Base-by-base conservation (phyloP, 2,797 vertebrate genomes). In the Chaetodon trifasciatus region DNA sequence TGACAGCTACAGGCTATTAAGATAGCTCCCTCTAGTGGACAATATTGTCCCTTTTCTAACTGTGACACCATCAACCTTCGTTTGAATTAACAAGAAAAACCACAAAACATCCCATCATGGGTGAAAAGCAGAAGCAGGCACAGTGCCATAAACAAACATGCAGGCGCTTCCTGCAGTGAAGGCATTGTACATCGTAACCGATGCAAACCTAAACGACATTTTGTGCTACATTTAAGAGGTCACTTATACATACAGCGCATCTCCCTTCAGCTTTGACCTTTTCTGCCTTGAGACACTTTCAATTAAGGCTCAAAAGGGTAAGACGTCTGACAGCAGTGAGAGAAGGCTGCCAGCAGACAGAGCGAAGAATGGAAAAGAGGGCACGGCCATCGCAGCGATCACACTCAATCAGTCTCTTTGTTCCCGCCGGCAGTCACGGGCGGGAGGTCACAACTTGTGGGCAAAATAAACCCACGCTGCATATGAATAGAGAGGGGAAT, bases 211-310 rank as follows among this genome's bases (percentile, higher is more conserved):
- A 76, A 87, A 81, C 77, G 61, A 81, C 39, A 81, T 82, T 75
- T 84, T 82, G 79, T 73, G 84, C 82, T 67, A 57, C 81, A 79
- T 89, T 88, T 87, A 81, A 86, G 79, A 82, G 78, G 81, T 85
- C 84, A 76, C 56, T 24, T 37, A 1, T 9, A 53, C 62, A 75
- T 21, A 76, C 8, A 70, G 77, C 3, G 0, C 62, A 69, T 61
- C 61, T 40, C 74, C 76, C 64, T 16, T 17, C 77, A 86, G 81
- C 79, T 74, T 23, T 80, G 84, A 92, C 91, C 86, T 85, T 83
- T 75, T 67, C 77, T 61, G 78, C 72, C 67, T 67, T 1, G 2
- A 91, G 88, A 90, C 82, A 75, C 74, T 78, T 89, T 76, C 52
- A 64, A 68, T 88, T 84, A 86, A 57, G 76, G 70, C 74, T 80